A percentile compares a stretch with the other conserved stretches of the same genome.
phyloP scores from a whole-genome alignment of 2,113 vertebrate species.

The Myotis lucifugus region DNA sequence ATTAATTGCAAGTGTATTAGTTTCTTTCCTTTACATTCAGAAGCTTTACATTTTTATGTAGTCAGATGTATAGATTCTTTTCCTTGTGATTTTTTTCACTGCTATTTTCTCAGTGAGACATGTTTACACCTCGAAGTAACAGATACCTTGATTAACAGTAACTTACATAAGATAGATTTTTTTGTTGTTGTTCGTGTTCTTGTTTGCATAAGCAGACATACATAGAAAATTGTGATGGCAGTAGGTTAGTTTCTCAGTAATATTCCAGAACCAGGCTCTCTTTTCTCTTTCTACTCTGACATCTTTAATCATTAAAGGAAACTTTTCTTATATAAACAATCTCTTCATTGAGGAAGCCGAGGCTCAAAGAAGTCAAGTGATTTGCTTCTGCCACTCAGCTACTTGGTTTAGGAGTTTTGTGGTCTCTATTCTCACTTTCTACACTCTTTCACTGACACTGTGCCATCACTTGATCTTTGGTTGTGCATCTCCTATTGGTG shows the following conservation, averaged over 20 bases:
- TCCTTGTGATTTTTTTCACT: background rate
- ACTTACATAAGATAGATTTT: background rate
- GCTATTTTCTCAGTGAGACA: slow-evolving; percentile 2
- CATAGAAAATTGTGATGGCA: background rate
- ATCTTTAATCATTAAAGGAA: slow-evolving; percentile 2
- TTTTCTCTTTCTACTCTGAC: background rate
- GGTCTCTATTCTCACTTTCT: background rate
- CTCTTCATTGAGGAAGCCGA: background rate
- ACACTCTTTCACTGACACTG: background rate
- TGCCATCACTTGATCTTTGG: background rate
- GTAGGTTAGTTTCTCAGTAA: slow-evolving; percentile 16
- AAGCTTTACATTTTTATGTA: slow-evolving; percentile 8
- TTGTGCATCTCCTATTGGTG: background rate
- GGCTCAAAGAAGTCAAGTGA: background rate
- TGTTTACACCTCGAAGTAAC: slow-evolving; percentile 13
- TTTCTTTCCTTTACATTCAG: background rate
- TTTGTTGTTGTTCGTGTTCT: background rate
- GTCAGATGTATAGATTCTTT: background rate
- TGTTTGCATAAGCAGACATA: background rate
- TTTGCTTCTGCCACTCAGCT: background rate
- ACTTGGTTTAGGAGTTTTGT: background rate
- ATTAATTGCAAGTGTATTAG: background rate
- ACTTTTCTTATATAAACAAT: background rate
- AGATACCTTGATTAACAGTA: background rate
- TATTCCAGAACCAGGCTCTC: background rate